Evolutionary conservation across 2,888 invertebrate species (phyloP).

Genomic region (Notodonta ziczac): DNA sequence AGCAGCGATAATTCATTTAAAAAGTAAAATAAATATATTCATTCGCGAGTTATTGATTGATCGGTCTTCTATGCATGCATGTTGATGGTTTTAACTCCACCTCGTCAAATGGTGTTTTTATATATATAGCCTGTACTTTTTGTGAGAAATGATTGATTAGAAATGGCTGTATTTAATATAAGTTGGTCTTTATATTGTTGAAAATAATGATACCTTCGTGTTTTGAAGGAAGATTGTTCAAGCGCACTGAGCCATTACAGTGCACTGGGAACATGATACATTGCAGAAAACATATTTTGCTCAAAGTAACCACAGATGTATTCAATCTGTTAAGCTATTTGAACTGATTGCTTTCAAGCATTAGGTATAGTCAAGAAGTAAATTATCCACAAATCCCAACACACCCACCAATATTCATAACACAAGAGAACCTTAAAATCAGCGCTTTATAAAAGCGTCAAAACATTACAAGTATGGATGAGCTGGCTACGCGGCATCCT

Average conservation of each 20-base stretch:
- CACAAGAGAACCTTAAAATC: neutral
- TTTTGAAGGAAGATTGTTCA: too few relatives aligned
- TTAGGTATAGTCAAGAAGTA: too few relatives aligned
- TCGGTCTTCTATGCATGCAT: too few relatives aligned
- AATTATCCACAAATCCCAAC: too few relatives aligned
- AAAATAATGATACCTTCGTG: neutral
- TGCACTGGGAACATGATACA: too few relatives aligned
- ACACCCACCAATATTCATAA: too few relatives aligned
- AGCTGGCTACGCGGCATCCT: slow-evolving; percentile 28
- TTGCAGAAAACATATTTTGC: too few relatives aligned
- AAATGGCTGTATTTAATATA: neutral
- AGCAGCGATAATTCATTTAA: slow-evolving; percentile 6
- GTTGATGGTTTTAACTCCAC: neutral
- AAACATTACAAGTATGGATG: slow-evolving; percentile 33
- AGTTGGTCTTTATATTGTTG: neutral
- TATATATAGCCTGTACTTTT: neutral
- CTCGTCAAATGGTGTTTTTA: neutral
- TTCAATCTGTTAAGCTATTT: too few relatives aligned
- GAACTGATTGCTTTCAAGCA: too few relatives aligned
- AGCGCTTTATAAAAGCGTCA: neutral
- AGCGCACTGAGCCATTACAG: too few relatives aligned
- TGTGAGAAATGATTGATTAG: neutral
- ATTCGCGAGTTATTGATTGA: slow-evolving; percentile 5
- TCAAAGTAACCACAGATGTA: too few relatives aligned
- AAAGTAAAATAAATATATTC: neutral